Evolutionary conservation across 2,113 vertebrate genomes (phyloP).

Genomic region (Tachysurus vachellii): DNA sequence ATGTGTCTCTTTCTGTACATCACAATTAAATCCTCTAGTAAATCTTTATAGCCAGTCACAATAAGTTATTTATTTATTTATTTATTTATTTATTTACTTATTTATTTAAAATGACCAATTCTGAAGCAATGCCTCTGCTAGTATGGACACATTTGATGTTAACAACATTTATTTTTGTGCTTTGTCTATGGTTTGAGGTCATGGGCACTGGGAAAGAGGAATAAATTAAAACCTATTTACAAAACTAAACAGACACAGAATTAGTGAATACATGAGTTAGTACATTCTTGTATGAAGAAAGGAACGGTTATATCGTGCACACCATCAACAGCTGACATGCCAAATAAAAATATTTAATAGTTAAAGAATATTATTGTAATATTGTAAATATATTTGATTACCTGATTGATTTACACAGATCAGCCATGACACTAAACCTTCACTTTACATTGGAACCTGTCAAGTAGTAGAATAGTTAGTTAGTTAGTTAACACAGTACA

Average conservation of each 20-base stretch:
- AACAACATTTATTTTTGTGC: background rate
- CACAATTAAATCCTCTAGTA: slow-evolving; percentile 24
- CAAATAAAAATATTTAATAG: background rate
- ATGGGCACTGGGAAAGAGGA: background rate
- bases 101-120: background rate
- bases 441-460: no score
- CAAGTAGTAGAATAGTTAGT: no score
- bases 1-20: slow-evolving; percentile 13
- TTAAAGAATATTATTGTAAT: background rate
- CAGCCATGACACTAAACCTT: no score
- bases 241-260: background rate
- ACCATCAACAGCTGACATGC: background rate
- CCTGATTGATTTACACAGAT: background rate
- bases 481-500: no score
- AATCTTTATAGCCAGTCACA: background rate
- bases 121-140: background rate
- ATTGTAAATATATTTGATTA: background rate
- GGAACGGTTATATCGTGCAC: background rate
- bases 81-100: no score
- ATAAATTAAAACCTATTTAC: no score
- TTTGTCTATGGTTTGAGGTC: background rate
- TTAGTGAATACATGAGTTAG: background rate
- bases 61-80: background rate
- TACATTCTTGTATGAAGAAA: background rate
- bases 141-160: slow-evolving; percentile 2